Evolutionary conservation across 1,140 invertebrate genomes (phyloP).

Genomic region (Gryllus bimaculatus): DNA sequence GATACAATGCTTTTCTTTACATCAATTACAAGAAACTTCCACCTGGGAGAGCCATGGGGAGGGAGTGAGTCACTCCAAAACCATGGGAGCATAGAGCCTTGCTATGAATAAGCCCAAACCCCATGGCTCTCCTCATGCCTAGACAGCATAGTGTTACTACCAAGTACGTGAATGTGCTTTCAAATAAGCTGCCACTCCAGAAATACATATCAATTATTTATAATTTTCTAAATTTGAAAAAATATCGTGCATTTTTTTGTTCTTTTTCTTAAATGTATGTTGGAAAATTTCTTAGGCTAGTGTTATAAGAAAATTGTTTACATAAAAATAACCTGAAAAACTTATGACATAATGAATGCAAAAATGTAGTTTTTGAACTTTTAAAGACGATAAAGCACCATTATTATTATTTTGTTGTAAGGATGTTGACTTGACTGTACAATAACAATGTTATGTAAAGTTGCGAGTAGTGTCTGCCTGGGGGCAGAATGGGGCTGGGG

Average conservation of each 20-base stretch:
- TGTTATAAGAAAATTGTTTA: constrained; percentile 6
- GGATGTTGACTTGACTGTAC: constrained; percentile 1
- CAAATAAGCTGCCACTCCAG: constrained; percentile 3
- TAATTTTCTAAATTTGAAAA: constrained; percentile 2
- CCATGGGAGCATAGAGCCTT: too few species aligned
- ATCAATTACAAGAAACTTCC: not conserved
- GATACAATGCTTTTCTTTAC: not conserved
- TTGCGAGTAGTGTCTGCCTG: not conserved
- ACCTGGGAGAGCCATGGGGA: not conserved
- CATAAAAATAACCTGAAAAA: constrained; percentile 6
- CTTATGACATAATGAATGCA: constrained; percentile 5
- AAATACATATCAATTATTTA: constrained; percentile 6
- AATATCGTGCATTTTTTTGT: constrained; percentile 1
- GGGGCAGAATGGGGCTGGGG: not conserved
- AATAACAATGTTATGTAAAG: not conserved
- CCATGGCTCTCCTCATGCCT: not conserved
- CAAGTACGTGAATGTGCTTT: not conserved
- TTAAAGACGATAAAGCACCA: constrained; percentile 1
- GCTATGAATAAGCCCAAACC: not conserved
- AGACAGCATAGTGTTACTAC: not conserved
- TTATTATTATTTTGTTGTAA: constrained; percentile 1
- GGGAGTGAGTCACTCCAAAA: not conserved
- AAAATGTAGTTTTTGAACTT: constrained; percentile 1
- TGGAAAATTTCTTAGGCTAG: constrained; percentile 1
- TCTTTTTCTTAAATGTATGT: not conserved